Evolutionary conservation across 1,140 invertebrate genomes (phyloP).

Genomic region (Leptopilina clavipes): DNA sequence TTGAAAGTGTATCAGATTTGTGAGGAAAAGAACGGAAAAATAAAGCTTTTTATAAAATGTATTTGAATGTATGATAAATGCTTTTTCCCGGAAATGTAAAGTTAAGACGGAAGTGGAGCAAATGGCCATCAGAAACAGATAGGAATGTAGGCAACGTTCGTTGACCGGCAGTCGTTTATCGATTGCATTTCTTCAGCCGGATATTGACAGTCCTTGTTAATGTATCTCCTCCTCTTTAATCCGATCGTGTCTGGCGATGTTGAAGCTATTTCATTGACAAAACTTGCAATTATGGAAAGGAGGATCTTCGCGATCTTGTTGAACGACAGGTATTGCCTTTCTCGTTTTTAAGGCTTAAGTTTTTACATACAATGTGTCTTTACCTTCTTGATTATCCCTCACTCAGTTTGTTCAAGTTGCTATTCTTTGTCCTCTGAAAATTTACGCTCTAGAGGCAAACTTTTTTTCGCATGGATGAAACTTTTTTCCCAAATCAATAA

Average conservation of each 20-base stretch:
- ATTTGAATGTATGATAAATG: too few species aligned
- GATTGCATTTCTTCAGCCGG: conserved; percentile 9
- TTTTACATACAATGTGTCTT: conserved; percentile 18
- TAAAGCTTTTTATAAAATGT: too few species aligned
- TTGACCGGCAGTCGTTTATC: conserved; percentile 29
- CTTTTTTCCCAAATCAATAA: too few species aligned
- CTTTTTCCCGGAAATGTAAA: conserved; percentile 8
- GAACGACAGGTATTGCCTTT: conserved; percentile 21
- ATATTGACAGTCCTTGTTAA: conserved; percentile 6
- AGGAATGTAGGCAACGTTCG: conserved; percentile 31
- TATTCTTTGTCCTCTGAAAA: background rate
- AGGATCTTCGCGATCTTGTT: conserved; percentile 4
- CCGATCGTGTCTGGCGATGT: background rate
- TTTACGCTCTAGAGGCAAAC: background rate
- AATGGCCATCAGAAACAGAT: background rate
- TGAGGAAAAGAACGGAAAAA: background rate
- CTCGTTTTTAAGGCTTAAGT: conserved; percentile 5
- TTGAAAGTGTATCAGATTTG: background rate
- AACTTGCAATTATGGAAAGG: conserved; percentile 10
- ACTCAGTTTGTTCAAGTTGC: background rate
- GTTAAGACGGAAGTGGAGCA: conserved; percentile 16
- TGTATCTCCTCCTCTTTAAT: conserved; percentile 26
- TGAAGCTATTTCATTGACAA: background rate
- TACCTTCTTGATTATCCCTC: background rate
- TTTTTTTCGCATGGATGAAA: background rate